Evolutionary conservation across 2,888 invertebrate genomes (phyloP), one percentile per base, ranked within the genome.

Genomic region (Metalampra italica): DNA sequence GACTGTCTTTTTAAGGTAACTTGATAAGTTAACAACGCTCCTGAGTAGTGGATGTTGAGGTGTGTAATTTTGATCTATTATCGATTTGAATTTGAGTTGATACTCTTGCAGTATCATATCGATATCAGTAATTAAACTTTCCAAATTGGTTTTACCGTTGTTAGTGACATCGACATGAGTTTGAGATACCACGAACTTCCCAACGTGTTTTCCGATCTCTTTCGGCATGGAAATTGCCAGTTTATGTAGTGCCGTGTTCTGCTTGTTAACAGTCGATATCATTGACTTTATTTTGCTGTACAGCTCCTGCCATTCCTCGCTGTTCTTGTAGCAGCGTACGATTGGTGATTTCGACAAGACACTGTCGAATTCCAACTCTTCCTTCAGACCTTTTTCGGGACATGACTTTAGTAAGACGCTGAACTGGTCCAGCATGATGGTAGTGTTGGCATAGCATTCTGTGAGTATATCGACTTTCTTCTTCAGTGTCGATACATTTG

Each of bases 381-480:
- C 50, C 37, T 60, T 57, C 0, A 79, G 22, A 2, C 54, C 62
- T 52, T 70, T 66, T 56, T 82, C 82, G 13, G 90, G 90, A 32
- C 78, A 75, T 0, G 86, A 92, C 62, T 93, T 90, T 0, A 96
- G 69, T 14, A 96, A 79, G 1, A 94, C 74, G 49, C 87, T 78
- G 60, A 94, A 92, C 68, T 97, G 96, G 56, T 93, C 92, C 22
- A 95, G 77, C 9, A 92, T 83, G 49, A 92, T 83, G 37, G 86
- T 75, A 7, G 87, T 67, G 47, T 90, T 87, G 1, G 90, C 87
- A 51, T 92, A 79, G 46, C 91, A 76, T 43, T 90, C 80, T 37
- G 77, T 85, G 0, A 93, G 68, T 9, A 78, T 71, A 4, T 81
- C 65, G 1, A 90, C 62, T 62, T 79, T 83, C 9, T 73, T 62